phyloP scores from a whole-genome alignment of 1,140 invertebrate species.

The Lepidurus apus region DNA sequence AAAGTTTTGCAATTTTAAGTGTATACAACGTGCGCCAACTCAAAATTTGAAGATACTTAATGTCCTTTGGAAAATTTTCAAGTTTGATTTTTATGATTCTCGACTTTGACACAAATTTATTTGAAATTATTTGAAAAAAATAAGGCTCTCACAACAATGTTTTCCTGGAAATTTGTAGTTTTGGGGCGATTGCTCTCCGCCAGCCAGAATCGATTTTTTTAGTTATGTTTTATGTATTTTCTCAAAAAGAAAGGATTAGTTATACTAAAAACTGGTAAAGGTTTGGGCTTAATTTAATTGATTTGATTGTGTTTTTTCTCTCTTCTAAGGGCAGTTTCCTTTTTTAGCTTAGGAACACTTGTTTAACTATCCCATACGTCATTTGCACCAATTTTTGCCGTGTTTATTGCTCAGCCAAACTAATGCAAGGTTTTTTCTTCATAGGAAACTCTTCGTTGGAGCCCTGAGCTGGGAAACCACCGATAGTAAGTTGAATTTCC shows the following conservation, averaged over 20 bases:
- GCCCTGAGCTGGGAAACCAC: conserved; percentile 95
- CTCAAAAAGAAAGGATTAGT: not conserved
- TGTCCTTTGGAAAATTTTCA: not conserved
- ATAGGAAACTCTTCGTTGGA: conserved; percentile 94
- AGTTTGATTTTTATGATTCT: not conserved
- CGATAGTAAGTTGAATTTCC: conserved; percentile 74
- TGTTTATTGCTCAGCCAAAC: not conserved
- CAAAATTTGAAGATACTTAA: not conserved
- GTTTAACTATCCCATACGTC: not conserved
- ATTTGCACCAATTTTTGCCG: not conserved
- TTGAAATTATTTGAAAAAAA: not conserved
- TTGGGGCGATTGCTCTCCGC: conserved; percentile 10
- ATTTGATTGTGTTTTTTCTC: not conserved
- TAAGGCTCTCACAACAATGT: not conserved
- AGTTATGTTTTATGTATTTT: not conserved
- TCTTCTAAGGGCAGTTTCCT: not conserved
- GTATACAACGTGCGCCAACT: not conserved
- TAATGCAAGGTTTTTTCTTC: conserved; percentile 20
- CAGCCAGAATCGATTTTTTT: conserved; percentile 14
- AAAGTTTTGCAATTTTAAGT: conserved; percentile 16
- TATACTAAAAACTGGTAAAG: not conserved
- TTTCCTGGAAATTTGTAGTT: not conserved
- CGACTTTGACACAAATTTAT: not conserved
- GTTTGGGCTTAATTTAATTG: not conserved
- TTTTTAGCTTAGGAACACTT: not conserved